Percentiles rank a stretch among this genome's conserved stretches.
phyloP scores from a whole-genome alignment of 2,888 invertebrate genomes.

The Parnassius orleans region DNA sequence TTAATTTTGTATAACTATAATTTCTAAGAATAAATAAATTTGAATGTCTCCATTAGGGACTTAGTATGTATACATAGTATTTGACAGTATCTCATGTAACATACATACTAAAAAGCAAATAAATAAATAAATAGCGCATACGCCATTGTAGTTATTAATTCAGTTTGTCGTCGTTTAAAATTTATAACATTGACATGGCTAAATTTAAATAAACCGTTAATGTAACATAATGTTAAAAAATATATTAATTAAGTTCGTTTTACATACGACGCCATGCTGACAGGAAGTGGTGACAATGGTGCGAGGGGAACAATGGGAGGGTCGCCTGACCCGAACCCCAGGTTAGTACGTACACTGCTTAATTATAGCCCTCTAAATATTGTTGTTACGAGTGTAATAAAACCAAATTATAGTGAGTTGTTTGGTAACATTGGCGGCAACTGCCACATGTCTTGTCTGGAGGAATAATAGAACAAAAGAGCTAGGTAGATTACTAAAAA shows the following conservation, averaged over 20 bases:
- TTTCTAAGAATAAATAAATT: too few species aligned
- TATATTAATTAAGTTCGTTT: constrained; percentile 25
- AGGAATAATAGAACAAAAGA: too few species aligned
- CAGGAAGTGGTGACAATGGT: constrained; percentile 35
- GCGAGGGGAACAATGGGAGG: constrained; percentile 33
- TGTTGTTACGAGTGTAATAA: constrained; percentile 6
- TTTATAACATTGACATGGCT: neutral
- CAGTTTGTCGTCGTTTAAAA: too few species aligned
- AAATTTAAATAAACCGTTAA: constrained; percentile 4
- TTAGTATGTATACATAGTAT: too few species aligned
- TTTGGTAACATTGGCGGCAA: neutral
- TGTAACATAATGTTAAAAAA: constrained; percentile 5
- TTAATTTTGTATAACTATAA: too few species aligned
- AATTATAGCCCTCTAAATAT: constrained; percentile 12
- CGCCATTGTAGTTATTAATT: too few species aligned
- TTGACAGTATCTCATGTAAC: too few species aligned
- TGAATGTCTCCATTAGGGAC: too few species aligned
- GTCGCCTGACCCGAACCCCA: constrained; percentile 23
- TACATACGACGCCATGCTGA: constrained; percentile 23
- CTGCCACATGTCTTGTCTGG: too few species aligned
- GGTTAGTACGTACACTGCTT: constrained; percentile 9
- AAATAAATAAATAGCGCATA: too few species aligned
- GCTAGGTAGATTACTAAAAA: too few species aligned
- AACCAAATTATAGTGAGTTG: neutral
- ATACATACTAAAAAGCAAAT: too few species aligned